Conservation (phyloP, 2,888 invertebrate species). For the Dromius quadrimaculatus region DNA sequence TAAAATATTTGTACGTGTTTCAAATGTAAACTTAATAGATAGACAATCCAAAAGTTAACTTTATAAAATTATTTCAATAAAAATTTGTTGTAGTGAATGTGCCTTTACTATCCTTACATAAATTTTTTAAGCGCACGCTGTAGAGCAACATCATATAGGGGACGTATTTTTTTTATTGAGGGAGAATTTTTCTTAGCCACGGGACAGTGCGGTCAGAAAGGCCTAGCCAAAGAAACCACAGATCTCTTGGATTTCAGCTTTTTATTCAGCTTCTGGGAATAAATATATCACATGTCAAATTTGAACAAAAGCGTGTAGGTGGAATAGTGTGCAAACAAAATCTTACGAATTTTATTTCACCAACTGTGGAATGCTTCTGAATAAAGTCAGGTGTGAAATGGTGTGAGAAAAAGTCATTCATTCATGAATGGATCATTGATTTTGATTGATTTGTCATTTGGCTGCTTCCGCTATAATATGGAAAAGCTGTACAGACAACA, state of each 20-base stretch:
- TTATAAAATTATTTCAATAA: too few relatives aligned
- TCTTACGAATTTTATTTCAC: conserved; percentile 30
- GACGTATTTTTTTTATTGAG: background rate
- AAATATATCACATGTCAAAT: conserved; percentile 49
- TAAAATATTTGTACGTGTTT: too few relatives aligned
- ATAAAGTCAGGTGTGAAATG: conserved; percentile 26
- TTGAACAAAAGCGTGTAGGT: conserved; percentile 16
- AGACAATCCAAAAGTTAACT: too few relatives aligned
- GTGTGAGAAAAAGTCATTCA: too few relatives aligned
- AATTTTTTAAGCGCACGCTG: background rate
- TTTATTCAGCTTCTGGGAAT: conserved; percentile 40
- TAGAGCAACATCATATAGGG: background rate
- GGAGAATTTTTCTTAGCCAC: background rate
- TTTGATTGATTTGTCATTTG: conserved; percentile 34
- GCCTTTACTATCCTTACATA: background rate
- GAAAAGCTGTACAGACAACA: too few relatives aligned
- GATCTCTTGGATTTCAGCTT: conserved; percentile 36
- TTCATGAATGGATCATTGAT: too few relatives aligned
- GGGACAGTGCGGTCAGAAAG: conserved; percentile 40
- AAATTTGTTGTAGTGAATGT: too few relatives aligned
- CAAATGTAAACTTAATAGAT: too few relatives aligned
- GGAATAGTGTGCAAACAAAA: conserved; percentile 50
- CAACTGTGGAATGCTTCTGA: background rate
- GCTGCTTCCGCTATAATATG: too few relatives aligned
- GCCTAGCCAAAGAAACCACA: conserved; percentile 44